Evolutionary conservation across 2,797 vertebrate species (phyloP).

Genomic region (Ispidina lecontei): DNA sequence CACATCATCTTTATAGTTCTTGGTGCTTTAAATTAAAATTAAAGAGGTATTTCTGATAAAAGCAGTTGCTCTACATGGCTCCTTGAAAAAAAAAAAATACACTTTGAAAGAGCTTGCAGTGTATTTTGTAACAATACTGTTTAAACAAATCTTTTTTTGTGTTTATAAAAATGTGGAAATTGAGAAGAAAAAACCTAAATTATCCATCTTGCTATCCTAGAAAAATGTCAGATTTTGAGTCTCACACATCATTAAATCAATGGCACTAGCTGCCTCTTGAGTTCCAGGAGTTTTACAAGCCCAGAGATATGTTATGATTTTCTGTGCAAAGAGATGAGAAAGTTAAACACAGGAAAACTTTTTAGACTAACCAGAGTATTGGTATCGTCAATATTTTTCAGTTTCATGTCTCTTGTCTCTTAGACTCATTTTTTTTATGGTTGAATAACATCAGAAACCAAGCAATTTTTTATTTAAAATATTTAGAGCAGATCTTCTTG

Average conservation of each 20-base stretch:
- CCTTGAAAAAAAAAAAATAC: background rate
- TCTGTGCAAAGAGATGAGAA: slow-evolving; percentile 26
- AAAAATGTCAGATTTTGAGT: slow-evolving; percentile 62
- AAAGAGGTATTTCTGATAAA: slow-evolving; percentile 25
- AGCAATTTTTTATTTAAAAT: background rate
- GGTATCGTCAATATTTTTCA: slow-evolving; percentile 25
- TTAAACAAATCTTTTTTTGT: slow-evolving; percentile 56
- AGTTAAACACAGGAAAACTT: slow-evolving; percentile 42
- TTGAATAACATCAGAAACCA: background rate
- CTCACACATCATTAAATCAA: slow-evolving; percentile 70
- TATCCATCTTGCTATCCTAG: slow-evolving; percentile 39
- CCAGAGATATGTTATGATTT: slow-evolving; percentile 53
- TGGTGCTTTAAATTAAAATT: background rate
- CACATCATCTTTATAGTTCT: background rate
- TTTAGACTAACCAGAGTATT: slow-evolving; percentile 7
- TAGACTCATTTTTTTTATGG: background rate
- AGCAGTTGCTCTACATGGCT: background rate
- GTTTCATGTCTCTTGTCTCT: background rate
- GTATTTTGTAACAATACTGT: slow-evolving; percentile 24
- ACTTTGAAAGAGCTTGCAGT: background rate
- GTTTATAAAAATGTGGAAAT: slow-evolving; percentile 43
- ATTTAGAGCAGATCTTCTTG: background rate
- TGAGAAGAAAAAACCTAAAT: slow-evolving; percentile 34
- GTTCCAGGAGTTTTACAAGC: slow-evolving; percentile 60
- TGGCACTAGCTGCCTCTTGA: slow-evolving; percentile 39